Conservation (phyloP, 2,797 vertebrate species). For the Enteromius unitaeniatus region DNA sequence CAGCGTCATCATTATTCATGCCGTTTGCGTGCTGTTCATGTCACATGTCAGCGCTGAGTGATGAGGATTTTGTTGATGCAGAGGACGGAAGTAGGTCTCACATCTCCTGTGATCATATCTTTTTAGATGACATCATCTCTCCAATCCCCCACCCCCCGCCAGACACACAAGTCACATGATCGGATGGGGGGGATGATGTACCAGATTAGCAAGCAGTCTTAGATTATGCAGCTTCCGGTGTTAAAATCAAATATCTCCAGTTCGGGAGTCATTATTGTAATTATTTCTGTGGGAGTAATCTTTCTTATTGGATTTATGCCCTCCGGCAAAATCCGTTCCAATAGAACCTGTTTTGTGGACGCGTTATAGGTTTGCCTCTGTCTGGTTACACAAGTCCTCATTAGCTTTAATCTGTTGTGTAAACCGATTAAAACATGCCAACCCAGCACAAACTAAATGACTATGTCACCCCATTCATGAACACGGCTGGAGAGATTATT, state of each 20-base stretch:
- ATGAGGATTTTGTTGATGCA: slow-evolving; percentile 36
- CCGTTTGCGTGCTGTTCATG: neutral
- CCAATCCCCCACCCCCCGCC: neutral
- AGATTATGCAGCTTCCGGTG: slow-evolving; percentile 41
- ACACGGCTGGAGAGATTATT: slow-evolving; percentile 8
- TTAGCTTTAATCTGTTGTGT: slow-evolving; percentile 61
- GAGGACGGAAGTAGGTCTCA: slow-evolving; percentile 40
- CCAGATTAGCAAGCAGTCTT: slow-evolving; percentile 28
- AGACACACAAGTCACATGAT: slow-evolving; percentile 31
- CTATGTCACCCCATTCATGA: slow-evolving; percentile 52
- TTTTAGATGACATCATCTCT: slow-evolving; percentile 46
- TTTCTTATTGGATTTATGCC: slow-evolving; percentile 27
- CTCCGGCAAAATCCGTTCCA: neutral
- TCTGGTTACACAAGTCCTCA: slow-evolving; percentile 51
- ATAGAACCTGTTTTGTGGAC: slow-evolving; percentile 21
- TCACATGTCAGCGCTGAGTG: slow-evolving; percentile 37
- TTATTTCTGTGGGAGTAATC: slow-evolving; percentile 42
- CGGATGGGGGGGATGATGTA: neutral
- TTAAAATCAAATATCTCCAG: slow-evolving; percentile 32
- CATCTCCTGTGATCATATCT: slow-evolving; percentile 43
- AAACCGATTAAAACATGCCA: slow-evolving; percentile 61
- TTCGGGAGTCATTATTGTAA: slow-evolving; percentile 35
- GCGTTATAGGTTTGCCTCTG: slow-evolving; percentile 35
- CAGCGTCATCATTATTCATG: slow-evolving; percentile 16
- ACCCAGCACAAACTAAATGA: slow-evolving; percentile 50